Evolutionary conservation across 2,888 invertebrate species (phyloP), one percentile per base, ranked within the genome.

Genomic region (Synergus itoensis): DNA sequence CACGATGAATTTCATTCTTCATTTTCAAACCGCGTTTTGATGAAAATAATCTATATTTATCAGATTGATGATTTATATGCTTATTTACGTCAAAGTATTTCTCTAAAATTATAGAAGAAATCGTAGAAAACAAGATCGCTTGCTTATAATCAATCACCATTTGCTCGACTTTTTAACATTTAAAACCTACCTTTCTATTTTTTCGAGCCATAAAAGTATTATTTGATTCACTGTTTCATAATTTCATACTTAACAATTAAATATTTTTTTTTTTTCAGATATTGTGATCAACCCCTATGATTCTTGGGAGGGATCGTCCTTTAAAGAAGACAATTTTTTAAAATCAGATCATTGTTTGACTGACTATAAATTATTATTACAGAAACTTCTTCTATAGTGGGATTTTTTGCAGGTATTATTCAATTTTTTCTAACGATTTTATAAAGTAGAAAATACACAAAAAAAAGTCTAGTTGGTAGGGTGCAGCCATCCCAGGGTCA

Each of bases 1-100:
- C 63, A 63, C 63, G 5, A 63, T 36, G 36, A 62, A 21, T 62
- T 63, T 36, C 36, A 36, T 36, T 63, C 12, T 63, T 63, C 4
- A 36, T 62, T 21, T 62, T n/a, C 8, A 62, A 62, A 62, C n/a
- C 21, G 7, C n/a, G 21, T 11, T 62, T 9, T 62, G 60, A 62
- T 62, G 60, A 62, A 62, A 62, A 21, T 21, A 57, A 5, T 63
- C 36, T 63, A 63, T 36, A 16, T 63, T 36, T 36, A 63, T 63
- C 28, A 21, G 60, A 18, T 18, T n/a, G 18, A 60, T 60, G 60
- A 18, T 18, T 18, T 60, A 21, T 60, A 12, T 21, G 60, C 21
- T 60, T 21, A 60, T 60, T 60, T 21, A 60, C 60, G 21, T 60
- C 60, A 60, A 60, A 18, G 1, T 60, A 60, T 4, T 9, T 60